These are phyloP conservation scores for Chironomus striatipennis DNA, from an alignment of 1,140 invertebrate genomes.

Conservation along the genomic window DNA sequence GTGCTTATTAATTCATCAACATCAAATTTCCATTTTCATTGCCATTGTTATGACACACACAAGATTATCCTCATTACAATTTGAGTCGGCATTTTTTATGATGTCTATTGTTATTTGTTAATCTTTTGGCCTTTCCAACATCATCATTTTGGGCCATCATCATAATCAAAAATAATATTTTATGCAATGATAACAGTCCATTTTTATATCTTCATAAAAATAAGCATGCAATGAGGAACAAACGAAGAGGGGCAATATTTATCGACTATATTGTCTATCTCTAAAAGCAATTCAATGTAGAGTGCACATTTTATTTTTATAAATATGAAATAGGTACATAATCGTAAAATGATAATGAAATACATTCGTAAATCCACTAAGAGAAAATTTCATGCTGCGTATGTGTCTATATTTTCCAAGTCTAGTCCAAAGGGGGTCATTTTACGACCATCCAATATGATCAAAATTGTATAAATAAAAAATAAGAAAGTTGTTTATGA, in stretches of 20 bases:
- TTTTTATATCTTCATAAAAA: conserved; percentile 15
- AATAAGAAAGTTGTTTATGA: conserved; percentile 6
- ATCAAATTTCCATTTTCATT: background rate
- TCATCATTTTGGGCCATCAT: too few relatives aligned
- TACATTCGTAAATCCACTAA: conserved; percentile 5
- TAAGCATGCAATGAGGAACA: background rate
- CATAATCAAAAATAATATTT: background rate
- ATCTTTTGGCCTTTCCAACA: too few relatives aligned
- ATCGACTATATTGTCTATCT: background rate
- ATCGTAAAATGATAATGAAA: conserved; percentile 24
- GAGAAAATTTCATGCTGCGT: background rate
- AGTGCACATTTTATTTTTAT: background rate
- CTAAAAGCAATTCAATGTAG: conserved; percentile 1
- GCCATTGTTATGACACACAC: background rate
- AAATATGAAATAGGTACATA: conserved; percentile 20
- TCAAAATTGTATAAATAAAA: conserved; percentile 12
- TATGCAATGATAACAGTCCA: conserved; percentile 12
- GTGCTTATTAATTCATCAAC: background rate
- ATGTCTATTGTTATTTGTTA: too few relatives aligned
- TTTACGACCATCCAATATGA: background rate
- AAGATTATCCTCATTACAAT: background rate
- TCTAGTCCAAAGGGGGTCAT: background rate
- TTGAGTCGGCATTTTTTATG: too few relatives aligned
- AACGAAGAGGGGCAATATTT: background rate
- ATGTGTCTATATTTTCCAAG: background rate